Evolutionary conservation across 2,888 invertebrate species (phyloP).

Genomic region (Cryptus viduatorius): DNA sequence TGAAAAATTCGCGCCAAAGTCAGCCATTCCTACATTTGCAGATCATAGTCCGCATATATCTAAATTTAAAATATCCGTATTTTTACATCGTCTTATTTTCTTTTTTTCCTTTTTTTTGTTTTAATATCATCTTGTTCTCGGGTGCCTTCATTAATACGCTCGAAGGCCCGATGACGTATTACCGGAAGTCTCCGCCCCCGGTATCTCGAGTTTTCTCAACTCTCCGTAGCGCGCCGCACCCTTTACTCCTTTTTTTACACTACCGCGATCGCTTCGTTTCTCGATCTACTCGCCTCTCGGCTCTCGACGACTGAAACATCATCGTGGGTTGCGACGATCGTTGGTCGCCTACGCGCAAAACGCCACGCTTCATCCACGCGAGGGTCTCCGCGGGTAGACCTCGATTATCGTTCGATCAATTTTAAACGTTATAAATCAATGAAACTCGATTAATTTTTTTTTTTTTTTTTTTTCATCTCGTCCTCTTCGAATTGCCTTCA

Average conservation of each 20-base stretch:
- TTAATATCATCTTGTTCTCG: slow-evolving; percentile 1
- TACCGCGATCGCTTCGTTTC: slow-evolving; percentile 52
- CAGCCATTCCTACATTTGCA: not conserved
- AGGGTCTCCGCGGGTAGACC: slow-evolving; percentile 24
- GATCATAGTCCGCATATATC: not conserved
- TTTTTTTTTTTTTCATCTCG: not conserved
- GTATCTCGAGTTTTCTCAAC: slow-evolving; percentile 68
- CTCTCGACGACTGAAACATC: slow-evolving; percentile 42
- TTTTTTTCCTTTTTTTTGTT: slow-evolving; percentile 18
- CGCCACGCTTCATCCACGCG: slow-evolving; percentile 40
- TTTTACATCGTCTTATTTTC: not conserved
- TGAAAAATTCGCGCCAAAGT: not conserved
- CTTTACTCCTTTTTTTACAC: slow-evolving; percentile 68
- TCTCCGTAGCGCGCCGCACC: slow-evolving; percentile 71
- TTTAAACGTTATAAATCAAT: slow-evolving; percentile 44
- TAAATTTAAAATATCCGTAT: not conserved
- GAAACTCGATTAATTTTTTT: not conserved
- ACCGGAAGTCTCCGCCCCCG: slow-evolving; percentile 68
- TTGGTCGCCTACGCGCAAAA: slow-evolving; percentile 65
- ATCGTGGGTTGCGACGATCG: slow-evolving; percentile 66
- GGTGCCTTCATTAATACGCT: slow-evolving; percentile 51
- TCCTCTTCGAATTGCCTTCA: slow-evolving; percentile 5
- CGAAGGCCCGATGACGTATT: slow-evolving; percentile 64
- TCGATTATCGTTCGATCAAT: slow-evolving; percentile 56
- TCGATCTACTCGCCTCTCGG: slow-evolving; percentile 50